Conservation (phyloP, 1,140 invertebrate species). For the Lutraria rhynchaena region DNA sequence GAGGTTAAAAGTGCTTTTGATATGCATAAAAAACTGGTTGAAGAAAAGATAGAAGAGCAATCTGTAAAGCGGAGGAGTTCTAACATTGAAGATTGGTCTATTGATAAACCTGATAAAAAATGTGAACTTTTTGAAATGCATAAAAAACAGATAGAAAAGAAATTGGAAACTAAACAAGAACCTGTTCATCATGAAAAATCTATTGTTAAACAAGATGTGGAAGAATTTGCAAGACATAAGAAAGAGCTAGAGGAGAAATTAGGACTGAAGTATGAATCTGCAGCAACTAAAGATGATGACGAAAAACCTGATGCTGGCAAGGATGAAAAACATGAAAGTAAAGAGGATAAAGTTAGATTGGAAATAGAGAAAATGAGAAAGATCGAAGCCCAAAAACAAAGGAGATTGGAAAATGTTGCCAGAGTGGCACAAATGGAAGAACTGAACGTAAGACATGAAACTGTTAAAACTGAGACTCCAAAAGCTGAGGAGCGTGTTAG, state of each 20-base stretch:
- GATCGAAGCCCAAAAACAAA: too few species aligned
- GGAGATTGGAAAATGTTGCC: neutral
- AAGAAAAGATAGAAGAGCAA: slow-evolving; percentile 19
- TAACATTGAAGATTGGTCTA: neutral
- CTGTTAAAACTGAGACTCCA: neutral
- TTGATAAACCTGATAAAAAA: slow-evolving; percentile 3
- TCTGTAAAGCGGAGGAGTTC: neutral
- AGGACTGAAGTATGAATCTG: slow-evolving; percentile 17
- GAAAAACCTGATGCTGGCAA: neutral
- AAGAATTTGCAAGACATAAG: slow-evolving; percentile 29
- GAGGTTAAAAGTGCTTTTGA: slow-evolving; percentile 18
- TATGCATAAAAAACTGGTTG: slow-evolving; percentile 25
- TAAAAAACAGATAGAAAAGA: slow-evolving; percentile 24
- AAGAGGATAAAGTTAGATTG: too few species aligned
- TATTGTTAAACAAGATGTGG: slow-evolving; percentile 24
- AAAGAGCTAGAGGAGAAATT: slow-evolving; percentile 27
- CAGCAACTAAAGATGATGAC: neutral
- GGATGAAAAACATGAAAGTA: neutral
- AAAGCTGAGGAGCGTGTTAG: neutral
- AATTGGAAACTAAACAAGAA: slow-evolving; percentile 15
- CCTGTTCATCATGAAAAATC: neutral
- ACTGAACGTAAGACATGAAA: neutral
- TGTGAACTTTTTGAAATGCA: slow-evolving; percentile 20
- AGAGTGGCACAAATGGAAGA: too few species aligned
- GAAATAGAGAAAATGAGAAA: too few species aligned